Evolutionary conservation across 2,113 vertebrate species (phyloP).

Genomic region (Solenodon paradoxus): DNA sequence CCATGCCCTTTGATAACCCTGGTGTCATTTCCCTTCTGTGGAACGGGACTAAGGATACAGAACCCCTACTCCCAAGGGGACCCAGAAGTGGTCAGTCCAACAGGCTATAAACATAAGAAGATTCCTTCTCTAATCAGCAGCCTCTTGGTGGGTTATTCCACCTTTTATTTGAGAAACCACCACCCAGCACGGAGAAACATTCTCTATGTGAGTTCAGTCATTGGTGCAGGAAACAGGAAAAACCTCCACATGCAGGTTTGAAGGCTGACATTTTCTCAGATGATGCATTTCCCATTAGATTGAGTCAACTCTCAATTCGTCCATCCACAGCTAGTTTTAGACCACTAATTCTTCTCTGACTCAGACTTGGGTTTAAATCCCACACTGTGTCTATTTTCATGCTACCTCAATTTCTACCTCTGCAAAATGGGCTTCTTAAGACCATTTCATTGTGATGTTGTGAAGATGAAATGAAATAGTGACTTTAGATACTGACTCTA

Average conservation of each 20-base stretch:
- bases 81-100: background rate
- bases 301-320: background rate
- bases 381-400: background rate
- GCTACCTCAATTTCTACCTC: background rate
- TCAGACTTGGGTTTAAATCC: background rate
- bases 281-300: background rate
- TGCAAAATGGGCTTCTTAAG: background rate
- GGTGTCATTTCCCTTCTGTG: background rate
- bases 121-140: background rate
- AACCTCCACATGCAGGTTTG: fast-evolving
- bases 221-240: background rate
- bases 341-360: background rate
- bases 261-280: background rate
- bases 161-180: background rate
- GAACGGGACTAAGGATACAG: background rate
- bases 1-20: background rate
- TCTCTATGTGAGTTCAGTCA: background rate
- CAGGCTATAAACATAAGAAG: background rate
- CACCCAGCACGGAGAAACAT: background rate
- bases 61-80: too few species aligned
- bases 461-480: background rate
- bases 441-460: background rate
- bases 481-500: background rate
- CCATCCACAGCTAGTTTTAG: background rate
- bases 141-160: background rate